These are phyloP conservation scores for Thunnus thynnus DNA, from an alignment of 2,113 vertebrate species.

Conservation along the genomic window DNA sequence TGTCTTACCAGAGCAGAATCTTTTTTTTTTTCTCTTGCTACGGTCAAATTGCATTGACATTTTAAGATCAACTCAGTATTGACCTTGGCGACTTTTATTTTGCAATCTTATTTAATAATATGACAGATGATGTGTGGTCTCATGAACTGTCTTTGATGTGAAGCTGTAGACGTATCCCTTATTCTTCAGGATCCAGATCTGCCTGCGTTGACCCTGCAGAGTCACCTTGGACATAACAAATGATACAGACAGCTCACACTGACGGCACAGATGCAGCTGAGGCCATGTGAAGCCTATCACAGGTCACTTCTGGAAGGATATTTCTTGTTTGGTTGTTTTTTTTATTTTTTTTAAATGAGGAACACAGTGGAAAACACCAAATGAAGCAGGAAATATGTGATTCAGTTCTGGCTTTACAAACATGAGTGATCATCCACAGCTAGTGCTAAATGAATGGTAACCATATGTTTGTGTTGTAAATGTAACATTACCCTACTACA, in stretches of 20 bases:
- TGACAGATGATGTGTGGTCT: conserved; percentile 12
- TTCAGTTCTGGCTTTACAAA: conserved; percentile 12
- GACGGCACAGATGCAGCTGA: conserved; percentile 19
- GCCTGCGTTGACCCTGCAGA: conserved; percentile 22
- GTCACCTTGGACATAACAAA: conserved; percentile 47
- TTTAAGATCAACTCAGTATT: neutral
- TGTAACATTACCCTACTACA: too few relatives aligned
- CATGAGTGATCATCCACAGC: conserved; percentile 20
- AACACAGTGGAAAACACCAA: conserved; percentile 12
- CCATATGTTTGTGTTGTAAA: neutral
- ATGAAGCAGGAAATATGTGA: conserved; percentile 16
- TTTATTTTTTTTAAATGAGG: neutral
- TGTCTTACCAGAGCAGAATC: neutral
- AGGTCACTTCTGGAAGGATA: conserved; percentile 36
- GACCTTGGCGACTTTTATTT: conserved; percentile 20
- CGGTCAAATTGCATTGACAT: neutral
- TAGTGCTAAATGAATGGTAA: neutral
- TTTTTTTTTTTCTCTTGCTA: neutral
- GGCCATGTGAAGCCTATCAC: conserved; percentile 29
- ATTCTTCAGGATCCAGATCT: conserved; percentile 13
- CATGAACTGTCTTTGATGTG: conserved; percentile 28
- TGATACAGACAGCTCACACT: conserved; percentile 10
- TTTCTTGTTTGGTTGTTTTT: conserved; percentile 9
- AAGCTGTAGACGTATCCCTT: conserved; percentile 9
- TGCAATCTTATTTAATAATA: conserved; percentile 10